These are phyloP conservation scores for Lutra lutra DNA, from an alignment of 2,797 vertebrate species.

Conservation along the genomic window DNA sequence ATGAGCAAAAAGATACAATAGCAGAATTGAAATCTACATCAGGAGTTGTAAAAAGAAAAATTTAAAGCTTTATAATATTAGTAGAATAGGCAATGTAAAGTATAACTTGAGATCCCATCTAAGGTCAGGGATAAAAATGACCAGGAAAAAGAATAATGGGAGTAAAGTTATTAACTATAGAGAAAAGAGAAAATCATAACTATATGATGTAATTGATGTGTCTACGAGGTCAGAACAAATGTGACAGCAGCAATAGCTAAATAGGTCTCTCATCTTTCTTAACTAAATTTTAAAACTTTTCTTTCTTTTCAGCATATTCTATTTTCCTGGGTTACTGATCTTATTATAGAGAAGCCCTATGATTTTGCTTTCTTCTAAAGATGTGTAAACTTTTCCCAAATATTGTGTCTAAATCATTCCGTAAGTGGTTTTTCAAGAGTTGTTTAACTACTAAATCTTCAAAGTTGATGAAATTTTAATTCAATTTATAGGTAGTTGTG, in stretches of 20 bases:
- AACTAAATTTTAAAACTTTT: neutral
- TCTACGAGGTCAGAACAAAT: neutral
- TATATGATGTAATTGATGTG: neutral
- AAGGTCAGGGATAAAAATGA: neutral
- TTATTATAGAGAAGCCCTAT: neutral
- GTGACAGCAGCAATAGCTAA: neutral
- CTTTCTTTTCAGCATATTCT: neutral
- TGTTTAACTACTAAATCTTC: neutral
- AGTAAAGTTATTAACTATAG: neutral
- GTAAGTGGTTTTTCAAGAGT: neutral
- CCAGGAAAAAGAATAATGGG: neutral
- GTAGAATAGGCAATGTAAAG: neutral
- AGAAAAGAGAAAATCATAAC: neutral
- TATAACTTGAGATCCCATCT: neutral
- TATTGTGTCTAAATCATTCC: neutral
- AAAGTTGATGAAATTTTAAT: neutral
- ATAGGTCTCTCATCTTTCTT: neutral
- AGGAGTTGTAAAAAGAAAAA: neutral
- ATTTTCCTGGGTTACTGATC: neutral
- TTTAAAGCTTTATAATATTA: neutral
- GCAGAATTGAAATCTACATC: neutral
- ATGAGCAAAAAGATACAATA: neutral
- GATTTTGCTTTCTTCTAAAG: conserved; percentile 25
- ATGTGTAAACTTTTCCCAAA: neutral
- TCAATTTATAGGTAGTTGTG: neutral